Evolutionary conservation across 2,113 vertebrate genomes (phyloP).

Genomic region (Nerophis lumbriciformis): DNA sequence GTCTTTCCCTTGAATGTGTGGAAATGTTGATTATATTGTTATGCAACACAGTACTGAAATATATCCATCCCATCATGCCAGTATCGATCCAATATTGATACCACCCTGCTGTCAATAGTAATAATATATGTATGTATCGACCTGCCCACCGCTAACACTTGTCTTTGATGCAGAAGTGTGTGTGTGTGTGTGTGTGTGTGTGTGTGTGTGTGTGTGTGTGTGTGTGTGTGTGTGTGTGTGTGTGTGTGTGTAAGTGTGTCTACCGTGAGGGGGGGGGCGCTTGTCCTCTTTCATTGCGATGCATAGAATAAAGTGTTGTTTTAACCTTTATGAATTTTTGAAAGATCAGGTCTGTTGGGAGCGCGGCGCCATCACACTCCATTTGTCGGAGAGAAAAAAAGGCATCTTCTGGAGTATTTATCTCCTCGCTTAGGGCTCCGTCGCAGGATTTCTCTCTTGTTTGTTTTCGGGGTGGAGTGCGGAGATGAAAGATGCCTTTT

Average conservation of each 20-base stretch:
- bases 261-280: constrained; percentile 33
- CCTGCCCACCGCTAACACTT: too few relatives aligned
- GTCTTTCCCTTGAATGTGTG: too few relatives aligned
- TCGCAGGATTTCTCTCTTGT: background rate
- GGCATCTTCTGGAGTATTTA: background rate
- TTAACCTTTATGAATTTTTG: constrained; percentile 68
- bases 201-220: constrained; percentile 1
- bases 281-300: constrained; percentile 47
- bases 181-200: constrained; percentile 3
- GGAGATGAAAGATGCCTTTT: background rate
- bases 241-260: constrained; percentile 31
- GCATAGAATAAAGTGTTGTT: constrained; percentile 63
- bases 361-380: constrained; percentile 49
- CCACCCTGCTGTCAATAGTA: too few relatives aligned
- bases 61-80: too few relatives aligned
- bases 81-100: too few relatives aligned
- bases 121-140: too few relatives aligned
- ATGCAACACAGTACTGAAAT: too few relatives aligned
- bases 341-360: constrained; percentile 49
- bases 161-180: background rate
- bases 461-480: too few relatives aligned
- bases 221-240: constrained; percentile 12
- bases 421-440: background rate
- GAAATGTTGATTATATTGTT: too few relatives aligned
- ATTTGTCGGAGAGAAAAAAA: constrained; percentile 41